Conservation (phyloP, 2,113 vertebrate species). For the Clarias macrocephalus region DNA sequence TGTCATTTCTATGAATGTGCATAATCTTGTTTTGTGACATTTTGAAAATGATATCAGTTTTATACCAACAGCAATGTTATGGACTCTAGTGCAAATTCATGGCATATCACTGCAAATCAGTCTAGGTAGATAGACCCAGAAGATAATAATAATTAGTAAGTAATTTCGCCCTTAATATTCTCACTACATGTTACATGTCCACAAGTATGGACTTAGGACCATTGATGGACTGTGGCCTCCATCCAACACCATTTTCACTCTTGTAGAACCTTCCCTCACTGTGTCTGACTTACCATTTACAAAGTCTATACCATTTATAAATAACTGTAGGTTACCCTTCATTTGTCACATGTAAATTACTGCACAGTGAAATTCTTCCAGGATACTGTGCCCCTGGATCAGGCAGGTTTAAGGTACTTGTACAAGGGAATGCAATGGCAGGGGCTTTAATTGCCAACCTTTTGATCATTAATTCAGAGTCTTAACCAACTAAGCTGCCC, state of each 20-base stretch:
- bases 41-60: not conserved
- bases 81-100: not conserved
- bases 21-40: not conserved
- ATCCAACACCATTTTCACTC: not conserved
- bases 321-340: too few species aligned
- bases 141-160: too few species aligned
- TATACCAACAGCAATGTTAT: not conserved
- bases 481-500: too few species aligned
- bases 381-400: too few species aligned
- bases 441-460: too few species aligned
- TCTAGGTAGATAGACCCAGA: not conserved
- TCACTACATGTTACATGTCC: not conserved
- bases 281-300: not conserved
- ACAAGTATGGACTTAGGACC: not conserved
- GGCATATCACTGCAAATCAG: not conserved
- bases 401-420: too few species aligned
- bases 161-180: not conserved
- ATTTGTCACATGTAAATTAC: too few species aligned
- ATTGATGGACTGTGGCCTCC: not conserved
- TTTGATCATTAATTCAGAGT: too few species aligned
- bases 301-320: too few species aligned
- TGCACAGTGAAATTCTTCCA: too few species aligned
- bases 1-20: not conserved
- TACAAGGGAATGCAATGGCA: too few species aligned
- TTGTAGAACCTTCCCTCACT: not conserved